Evolutionary conservation across 1,140 invertebrate species (phyloP), one percentile per base, ranked within the genome.

Genomic region (Notospermus geniculatus): DNA sequence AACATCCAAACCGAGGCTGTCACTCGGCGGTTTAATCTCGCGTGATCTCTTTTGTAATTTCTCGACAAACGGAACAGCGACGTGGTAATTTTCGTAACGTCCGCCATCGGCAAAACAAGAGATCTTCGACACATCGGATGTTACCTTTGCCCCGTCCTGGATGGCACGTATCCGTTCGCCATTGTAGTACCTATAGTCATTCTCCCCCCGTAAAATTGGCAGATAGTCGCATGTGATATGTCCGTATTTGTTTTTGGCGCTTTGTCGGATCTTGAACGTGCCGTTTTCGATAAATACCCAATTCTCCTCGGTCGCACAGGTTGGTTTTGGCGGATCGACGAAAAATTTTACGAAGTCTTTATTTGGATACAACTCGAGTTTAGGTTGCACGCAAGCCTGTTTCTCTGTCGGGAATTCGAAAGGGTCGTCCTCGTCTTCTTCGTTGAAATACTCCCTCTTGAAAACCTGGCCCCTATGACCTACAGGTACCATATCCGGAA

Each of bases 51-150:
- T 4, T 17, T 30, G 22, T 2, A 62, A n/a, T 52, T 54, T 43
- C 7, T 59, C 58, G 39, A 73, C 68, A 32, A 60, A 67, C 0
- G 72, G 66, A 39, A 80, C 71, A 4, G 70, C 72, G 1, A 69
- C 67, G 39, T 78, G 75, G 29, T 78, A 67, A 56, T 78, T 78
- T 28, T 68, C 59, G 58, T 80, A 78, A 17, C 59, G 67, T n/a
- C 61, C 53, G 13, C 71, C 72, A 41, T 69, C 57, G 17, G 53
- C 32, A n/a, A 67, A 64, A 58, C 76, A 78, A 9, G 68, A 66
- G 15, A 72, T 64, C 65, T 73, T 73, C 50, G 77, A 73, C 43
- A 76, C 73, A 64, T 79, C 78, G 1, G 69, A 56, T 27, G 64
- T 50, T n/a, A 71, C 28, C 19, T 65, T 46, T 27, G 65, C 54